Conservation (phyloP, 2,113 vertebrate species). For the Dinomys branickii region DNA sequence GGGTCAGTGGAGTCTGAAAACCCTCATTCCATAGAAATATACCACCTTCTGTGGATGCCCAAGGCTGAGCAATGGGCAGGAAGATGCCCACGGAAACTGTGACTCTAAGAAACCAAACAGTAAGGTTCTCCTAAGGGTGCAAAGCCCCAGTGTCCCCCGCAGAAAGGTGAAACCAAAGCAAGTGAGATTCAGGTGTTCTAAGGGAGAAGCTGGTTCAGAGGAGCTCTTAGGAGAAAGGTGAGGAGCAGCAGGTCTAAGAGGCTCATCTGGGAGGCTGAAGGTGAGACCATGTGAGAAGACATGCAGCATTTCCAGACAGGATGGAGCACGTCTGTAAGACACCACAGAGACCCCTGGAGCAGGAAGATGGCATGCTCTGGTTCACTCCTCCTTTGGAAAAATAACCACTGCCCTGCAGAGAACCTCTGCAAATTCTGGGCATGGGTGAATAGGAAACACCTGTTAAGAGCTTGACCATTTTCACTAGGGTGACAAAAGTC, state of each 20-base stretch:
- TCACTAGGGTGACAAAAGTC: not conserved
- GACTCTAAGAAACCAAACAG: not conserved
- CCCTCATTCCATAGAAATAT: not conserved
- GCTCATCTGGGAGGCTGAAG: fast-evolving
- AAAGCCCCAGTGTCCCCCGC: not conserved
- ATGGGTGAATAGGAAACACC: not conserved
- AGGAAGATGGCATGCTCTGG: not conserved
- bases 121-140: not conserved
- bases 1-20: not conserved
- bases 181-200: not conserved
- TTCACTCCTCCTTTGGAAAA: not conserved
- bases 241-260: fast-evolving
- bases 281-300: fast-evolving
- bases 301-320: not conserved
- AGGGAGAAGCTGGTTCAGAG: not conserved
- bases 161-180: not conserved
- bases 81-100: not conserved
- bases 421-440: not conserved
- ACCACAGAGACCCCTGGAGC: not conserved
- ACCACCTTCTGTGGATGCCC: not conserved
- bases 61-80: not conserved
- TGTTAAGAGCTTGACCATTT: not conserved
- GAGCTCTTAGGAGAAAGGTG: not conserved
- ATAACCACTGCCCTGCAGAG: not conserved
- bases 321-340: not conserved